Evolutionary conservation across 2,113 vertebrate genomes (phyloP), one percentile per base, ranked within the genome.

Genomic region (Gambusia holbrooki): DNA sequence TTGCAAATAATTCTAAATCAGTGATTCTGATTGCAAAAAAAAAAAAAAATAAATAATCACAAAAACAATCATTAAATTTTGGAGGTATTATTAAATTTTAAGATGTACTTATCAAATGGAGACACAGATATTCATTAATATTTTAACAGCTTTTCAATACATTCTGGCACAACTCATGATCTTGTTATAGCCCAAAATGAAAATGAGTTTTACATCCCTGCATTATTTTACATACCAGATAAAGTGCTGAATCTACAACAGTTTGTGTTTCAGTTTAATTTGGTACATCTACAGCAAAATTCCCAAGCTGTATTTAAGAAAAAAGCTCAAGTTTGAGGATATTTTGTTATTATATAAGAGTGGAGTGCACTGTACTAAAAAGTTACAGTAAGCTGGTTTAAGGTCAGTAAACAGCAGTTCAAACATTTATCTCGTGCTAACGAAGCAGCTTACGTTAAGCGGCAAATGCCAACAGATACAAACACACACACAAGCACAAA

Each of bases 321-420:
- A n/a, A 58, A 15, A 48, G 45, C 17, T 19, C 45, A 19, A 7
- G 17, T 48, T 5, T 48, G 4, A 19, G 45, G 17, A 48, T n/a
- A n/a, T 10, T 58, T 58, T 58, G 51, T n/a, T 58, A 17, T 48
- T 48, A 48, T 48, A n/a, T 58, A n/a, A 48, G 7, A 30, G 15
- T 33, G 25, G 14, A 54, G 30, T 28, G 14, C 40, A 15, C n/a
- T 60, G 6, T 27, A 19, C 7, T 19, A 61, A 14, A 65, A 83
- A 84, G 33, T 69, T 75, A 83, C 25, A 66, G n/a, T 29, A 6
- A 14, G 77, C 74, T 54, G 62, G 27, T 70, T 70, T 73, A 37
- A 79, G 75, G 87, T 84, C 87, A 83, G 77, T 66, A 25, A 82
- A 29, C 77, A 65, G 48, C 63, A 6, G 66, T 78, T 75, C 61